These are phyloP conservation scores for Solenodon paradoxus DNA, from an alignment of 2,113 vertebrate genomes.

Conservation along the genomic window DNA sequence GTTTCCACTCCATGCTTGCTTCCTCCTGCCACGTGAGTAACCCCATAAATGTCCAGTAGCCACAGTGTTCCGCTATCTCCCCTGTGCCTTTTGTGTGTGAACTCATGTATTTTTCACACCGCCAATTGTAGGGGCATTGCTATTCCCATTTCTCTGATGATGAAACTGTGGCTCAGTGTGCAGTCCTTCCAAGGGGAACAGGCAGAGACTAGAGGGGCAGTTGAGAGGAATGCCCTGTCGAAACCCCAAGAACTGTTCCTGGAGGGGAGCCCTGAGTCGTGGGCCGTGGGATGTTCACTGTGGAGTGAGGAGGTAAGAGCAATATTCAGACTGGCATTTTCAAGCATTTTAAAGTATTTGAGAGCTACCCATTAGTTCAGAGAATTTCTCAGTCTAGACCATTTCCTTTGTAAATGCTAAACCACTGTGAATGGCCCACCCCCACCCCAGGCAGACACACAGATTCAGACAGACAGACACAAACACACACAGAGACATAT, in stretches of 20 bases:
- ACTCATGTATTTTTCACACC: not conserved
- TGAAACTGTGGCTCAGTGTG: not conserved
- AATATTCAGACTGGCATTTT: not conserved
- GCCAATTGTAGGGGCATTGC: not conserved
- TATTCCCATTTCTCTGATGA: not conserved
- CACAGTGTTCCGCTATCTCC: not conserved
- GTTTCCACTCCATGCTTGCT: not conserved
- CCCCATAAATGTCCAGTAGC: not conserved
- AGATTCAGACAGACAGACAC: too few species aligned
- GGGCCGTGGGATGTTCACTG: too few species aligned
- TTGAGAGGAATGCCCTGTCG: not conserved
- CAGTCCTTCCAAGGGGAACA: not conserved
- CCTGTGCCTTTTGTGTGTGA: not conserved
- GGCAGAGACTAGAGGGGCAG: not conserved
- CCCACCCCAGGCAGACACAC: not conserved
- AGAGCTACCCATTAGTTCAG: not conserved
- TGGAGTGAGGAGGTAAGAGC: not conserved
- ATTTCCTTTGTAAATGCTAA: not conserved
- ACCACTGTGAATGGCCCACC: fast-evolving
- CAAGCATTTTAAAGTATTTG: not conserved
- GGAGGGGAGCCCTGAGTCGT: not conserved
- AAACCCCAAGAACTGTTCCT: not conserved
- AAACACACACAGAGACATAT: not conserved
- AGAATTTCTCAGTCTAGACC: not conserved
- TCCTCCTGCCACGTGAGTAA: not conserved